These are phyloP conservation scores for Umimayanthus kanabou DNA, from an alignment of 92 coral and sea anemone species.

Conservation along the genomic window DNA sequence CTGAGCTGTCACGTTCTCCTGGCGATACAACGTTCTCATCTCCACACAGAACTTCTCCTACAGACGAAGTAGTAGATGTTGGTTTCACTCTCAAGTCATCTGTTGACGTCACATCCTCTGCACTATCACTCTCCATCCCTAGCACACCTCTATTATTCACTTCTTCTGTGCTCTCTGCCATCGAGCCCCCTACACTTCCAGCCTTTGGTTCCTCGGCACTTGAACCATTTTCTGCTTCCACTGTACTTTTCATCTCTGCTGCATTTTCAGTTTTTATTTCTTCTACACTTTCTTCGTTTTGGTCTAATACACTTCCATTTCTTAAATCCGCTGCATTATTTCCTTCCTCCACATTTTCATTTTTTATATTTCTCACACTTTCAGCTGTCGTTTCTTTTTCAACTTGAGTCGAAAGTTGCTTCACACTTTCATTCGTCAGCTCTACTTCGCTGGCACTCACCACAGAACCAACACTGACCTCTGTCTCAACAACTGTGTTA, in stretches of 20 bases:
- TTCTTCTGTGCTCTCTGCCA: conserved; percentile 5
- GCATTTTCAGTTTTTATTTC: conserved; percentile 12
- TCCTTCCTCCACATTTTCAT: neutral
- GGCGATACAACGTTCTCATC: neutral
- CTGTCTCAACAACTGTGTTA: neutral
- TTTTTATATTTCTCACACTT: neutral
- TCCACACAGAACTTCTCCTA: neutral
- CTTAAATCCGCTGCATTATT: neutral
- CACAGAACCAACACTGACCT: neutral
- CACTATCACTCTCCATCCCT: conserved; percentile 18
- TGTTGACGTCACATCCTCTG: neutral
- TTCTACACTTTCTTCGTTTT: neutral
- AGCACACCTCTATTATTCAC: neutral
- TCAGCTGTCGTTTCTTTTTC: neutral
- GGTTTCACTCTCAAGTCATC: neutral
- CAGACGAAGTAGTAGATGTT: neutral
- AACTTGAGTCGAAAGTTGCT: neutral
- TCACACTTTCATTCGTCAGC: neutral
- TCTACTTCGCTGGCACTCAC: neutral
- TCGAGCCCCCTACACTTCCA: neutral
- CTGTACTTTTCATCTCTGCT: neutral
- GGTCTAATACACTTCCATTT: neutral
- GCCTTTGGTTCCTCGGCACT: conserved; percentile 5
- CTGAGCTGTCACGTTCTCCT: neutral
- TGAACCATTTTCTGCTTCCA: neutral